A percentile compares a stretch with the other conserved stretches of the same genome.
These are phyloP conservation scores for Nansenia antarctica DNA, from an alignment of 2,113 vertebrate species.

Conservation along the genomic window DNA sequence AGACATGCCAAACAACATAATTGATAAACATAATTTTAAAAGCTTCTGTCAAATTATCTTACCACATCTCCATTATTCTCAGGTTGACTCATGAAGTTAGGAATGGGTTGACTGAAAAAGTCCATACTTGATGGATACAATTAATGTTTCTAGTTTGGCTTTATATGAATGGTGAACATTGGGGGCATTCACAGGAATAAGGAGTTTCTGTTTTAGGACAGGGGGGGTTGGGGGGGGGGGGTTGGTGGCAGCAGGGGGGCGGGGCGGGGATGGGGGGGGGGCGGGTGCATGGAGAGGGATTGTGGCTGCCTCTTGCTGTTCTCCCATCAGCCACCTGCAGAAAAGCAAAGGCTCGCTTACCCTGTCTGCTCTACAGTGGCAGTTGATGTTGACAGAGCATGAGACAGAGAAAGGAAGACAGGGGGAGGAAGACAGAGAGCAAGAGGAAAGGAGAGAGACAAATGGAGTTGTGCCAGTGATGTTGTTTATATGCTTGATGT, in stretches of 20 bases:
- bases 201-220: constrained; percentile 74
- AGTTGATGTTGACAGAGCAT: constrained; percentile 69
- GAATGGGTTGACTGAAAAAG: too few species aligned
- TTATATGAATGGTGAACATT: neutral
- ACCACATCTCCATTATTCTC: too few species aligned
- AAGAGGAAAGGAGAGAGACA: constrained; percentile 50
- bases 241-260: constrained; percentile 14
- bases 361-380: constrained; percentile 51
- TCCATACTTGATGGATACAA: neutral
- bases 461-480: constrained; percentile 40
- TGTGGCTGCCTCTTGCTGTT: constrained; percentile 61
- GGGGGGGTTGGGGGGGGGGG: constrained; percentile 37
- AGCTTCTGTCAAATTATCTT: too few species aligned
- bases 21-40: too few species aligned
- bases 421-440: constrained; percentile 46
- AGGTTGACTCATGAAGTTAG: too few species aligned
- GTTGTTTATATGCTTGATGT: neutral
- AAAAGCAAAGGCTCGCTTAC: constrained; percentile 58
- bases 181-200: constrained; percentile 1
- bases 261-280: constrained; percentile 1
- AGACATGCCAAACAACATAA: too few species aligned
- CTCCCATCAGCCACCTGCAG: constrained; percentile 73
- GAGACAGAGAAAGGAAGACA: constrained; percentile 54
- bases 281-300: constrained; percentile 46
- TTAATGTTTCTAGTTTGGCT: neutral